Conservation (phyloP, 64 coral and sea anemone genomes). For the Anthopleura sola region DNA sequence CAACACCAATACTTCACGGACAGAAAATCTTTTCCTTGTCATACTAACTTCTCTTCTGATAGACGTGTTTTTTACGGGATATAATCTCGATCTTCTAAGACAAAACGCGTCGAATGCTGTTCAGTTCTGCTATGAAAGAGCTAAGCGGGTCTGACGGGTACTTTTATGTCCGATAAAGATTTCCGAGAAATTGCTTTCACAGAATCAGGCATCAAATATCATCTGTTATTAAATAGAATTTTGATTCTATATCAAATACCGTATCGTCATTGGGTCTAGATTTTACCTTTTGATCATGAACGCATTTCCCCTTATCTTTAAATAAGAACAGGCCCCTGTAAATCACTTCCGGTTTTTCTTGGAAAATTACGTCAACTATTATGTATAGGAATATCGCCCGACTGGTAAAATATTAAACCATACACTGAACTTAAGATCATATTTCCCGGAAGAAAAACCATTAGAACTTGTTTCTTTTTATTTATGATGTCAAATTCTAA, state of each 20-base stretch:
- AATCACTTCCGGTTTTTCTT: slow-evolving; percentile 8
- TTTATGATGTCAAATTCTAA: background rate
- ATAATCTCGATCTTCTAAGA: background rate
- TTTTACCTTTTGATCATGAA: no score
- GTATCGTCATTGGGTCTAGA: no score
- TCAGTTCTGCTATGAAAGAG: background rate
- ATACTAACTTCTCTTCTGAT: background rate
- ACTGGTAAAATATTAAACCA: background rate
- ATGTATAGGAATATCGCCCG: background rate
- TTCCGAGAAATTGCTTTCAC: background rate
- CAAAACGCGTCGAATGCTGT: background rate
- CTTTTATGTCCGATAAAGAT: background rate
- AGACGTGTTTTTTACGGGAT: background rate
- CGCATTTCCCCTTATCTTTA: background rate
- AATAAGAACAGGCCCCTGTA: background rate
- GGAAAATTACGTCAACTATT: no score
- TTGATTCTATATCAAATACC: background rate
- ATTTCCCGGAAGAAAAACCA: background rate
- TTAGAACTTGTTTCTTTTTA: background rate
- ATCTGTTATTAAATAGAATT: background rate
- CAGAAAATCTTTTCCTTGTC: background rate
- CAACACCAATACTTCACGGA: background rate
- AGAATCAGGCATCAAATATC: background rate
- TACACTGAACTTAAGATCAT: background rate
- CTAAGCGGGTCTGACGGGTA: background rate